Conservation (phyloP, 2,113 vertebrate genomes). For the Trichechus manatus region DNA sequence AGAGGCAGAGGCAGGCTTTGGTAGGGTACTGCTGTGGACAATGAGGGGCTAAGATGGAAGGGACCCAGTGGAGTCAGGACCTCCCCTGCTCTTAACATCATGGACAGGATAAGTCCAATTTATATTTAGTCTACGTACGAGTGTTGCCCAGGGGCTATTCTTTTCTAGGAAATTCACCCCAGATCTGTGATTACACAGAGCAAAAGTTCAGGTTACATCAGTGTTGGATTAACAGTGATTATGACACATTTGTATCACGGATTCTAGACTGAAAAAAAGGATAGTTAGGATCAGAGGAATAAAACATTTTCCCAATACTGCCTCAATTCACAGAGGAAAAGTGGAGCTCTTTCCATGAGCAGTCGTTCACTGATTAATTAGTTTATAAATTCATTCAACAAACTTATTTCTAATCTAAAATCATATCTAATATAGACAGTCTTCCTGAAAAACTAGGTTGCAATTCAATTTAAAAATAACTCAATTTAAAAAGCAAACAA, state of each 20-base stretch:
- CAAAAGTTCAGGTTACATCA: slow-evolving; percentile 74
- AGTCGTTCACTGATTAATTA: background rate
- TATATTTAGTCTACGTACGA: slow-evolving; percentile 11
- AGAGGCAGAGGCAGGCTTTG: too few species aligned
- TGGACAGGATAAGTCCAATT: background rate
- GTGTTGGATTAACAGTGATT: slow-evolving; percentile 46
- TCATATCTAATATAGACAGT: slow-evolving; percentile 8
- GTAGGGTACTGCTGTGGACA: background rate
- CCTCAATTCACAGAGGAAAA: background rate
- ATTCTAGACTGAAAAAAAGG: slow-evolving; percentile 33
- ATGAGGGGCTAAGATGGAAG: background rate
- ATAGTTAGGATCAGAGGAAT: background rate
- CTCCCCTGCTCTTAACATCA: background rate
- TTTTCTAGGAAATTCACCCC: slow-evolving; percentile 73
- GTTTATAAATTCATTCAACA: background rate
- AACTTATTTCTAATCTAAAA: slow-evolving; percentile 15
- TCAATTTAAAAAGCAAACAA: slow-evolving; percentile 41
- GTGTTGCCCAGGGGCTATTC: slow-evolving; percentile 12
- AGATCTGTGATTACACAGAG: slow-evolving; percentile 64
- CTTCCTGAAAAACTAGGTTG: slow-evolving; percentile 38
- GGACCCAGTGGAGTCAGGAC: background rate
- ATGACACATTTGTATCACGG: slow-evolving; percentile 56
- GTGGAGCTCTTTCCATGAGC: background rate
- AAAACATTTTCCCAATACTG: background rate
- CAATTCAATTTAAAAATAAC: slow-evolving; percentile 31